These are phyloP conservation scores for Sisyra nigra DNA, from an alignment of 2,888 invertebrate genomes.

Conservation along the genomic window DNA sequence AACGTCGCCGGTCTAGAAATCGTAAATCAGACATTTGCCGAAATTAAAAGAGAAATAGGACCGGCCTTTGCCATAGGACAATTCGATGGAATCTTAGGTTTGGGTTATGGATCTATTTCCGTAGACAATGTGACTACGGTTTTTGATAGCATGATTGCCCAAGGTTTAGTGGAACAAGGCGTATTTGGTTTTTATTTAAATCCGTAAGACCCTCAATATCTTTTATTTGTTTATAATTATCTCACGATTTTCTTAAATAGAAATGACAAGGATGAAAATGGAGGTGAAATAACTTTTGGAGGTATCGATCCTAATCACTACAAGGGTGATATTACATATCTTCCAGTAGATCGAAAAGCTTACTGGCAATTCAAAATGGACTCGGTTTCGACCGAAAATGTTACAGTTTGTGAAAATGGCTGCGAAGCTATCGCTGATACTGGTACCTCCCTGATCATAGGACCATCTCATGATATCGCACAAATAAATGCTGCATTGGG, in stretches of 20 bases:
- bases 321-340: slow-evolving; percentile 75
- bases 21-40: slow-evolving; percentile 80
- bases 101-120: slow-evolving; percentile 78
- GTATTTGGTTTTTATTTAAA: slow-evolving; percentile 93
- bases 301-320: slow-evolving; percentile 89
- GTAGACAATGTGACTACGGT: slow-evolving; percentile 85
- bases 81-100: slow-evolving; percentile 96
- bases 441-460: slow-evolving; percentile 90
- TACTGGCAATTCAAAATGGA: slow-evolving; percentile 99
- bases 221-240: too few relatives aligned
- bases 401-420: slow-evolving; percentile 54
- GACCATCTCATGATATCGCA: slow-evolving; percentile 62
- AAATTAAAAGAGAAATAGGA: slow-evolving; percentile 90
- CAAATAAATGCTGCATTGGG: slow-evolving; percentile 70
- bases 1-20: slow-evolving; percentile 64
- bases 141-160: slow-evolving; percentile 81
- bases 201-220: slow-evolving; percentile 34
- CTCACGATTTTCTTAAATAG: too few relatives aligned
- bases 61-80: slow-evolving; percentile 93
- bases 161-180: slow-evolving; percentile 51
- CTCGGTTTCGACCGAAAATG: slow-evolving; percentile 34
- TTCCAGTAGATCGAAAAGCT: slow-evolving; percentile 66
- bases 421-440: slow-evolving; percentile 95
- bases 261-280: slow-evolving; percentile 51
- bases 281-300: slow-evolving; percentile 86